These are phyloP conservation scores for Sarotherodon lohbergeri DNA, from an alignment of 2,113 vertebrate genomes.

Conservation along the genomic window DNA sequence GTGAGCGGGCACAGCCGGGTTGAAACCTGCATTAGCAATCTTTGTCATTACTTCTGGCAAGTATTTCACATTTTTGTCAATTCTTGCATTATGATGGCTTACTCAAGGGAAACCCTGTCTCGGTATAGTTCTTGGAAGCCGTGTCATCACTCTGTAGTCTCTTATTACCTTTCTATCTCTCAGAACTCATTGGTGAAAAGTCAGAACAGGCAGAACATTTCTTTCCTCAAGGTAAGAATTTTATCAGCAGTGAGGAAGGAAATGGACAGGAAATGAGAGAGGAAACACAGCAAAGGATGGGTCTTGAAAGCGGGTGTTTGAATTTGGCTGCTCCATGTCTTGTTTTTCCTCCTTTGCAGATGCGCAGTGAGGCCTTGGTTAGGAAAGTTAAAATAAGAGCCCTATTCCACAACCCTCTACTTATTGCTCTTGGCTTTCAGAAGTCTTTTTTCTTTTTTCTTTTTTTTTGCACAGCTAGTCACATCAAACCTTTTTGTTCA, in stretches of 20 bases:
- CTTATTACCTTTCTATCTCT: background rate
- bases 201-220: background rate
- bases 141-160: background rate
- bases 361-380: conserved; percentile 37
- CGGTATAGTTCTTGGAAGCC: background rate
- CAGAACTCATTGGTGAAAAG: background rate
- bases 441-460: background rate
- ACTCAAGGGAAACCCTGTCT: background rate
- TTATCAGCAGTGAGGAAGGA: conserved; percentile 41
- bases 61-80: background rate
- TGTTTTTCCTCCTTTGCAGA: conserved; percentile 35
- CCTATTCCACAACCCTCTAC: conserved; percentile 48
- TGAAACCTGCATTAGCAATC: background rate
- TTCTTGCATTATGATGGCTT: background rate
- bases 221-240: conserved; percentile 34
- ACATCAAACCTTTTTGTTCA: background rate
- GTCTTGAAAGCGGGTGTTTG: conserved; percentile 34
- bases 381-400: conserved; percentile 58
- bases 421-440: conserved; percentile 37
- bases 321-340: conserved; percentile 12
- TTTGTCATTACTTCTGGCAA: background rate
- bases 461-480: background rate
- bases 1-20: background rate
- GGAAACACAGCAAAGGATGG: conserved; percentile 58
- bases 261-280: conserved; percentile 24